phyloP scores from a whole-genome alignment of 2,113 vertebrate genomes.

The Terrapene triunguis region DNA sequence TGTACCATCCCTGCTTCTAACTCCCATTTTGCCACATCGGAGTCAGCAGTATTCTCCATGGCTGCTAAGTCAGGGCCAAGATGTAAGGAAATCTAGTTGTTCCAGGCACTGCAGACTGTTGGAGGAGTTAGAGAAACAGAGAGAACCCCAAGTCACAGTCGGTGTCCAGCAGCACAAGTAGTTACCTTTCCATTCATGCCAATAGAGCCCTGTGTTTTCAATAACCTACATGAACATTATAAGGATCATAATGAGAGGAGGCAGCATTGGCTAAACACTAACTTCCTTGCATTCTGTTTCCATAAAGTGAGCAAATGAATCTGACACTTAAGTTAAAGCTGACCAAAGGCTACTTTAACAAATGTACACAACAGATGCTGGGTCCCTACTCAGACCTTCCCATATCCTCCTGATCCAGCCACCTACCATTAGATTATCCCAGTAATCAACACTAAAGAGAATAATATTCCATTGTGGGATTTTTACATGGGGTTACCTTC shows the following conservation, averaged over 20 bases:
- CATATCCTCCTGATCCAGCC: background rate
- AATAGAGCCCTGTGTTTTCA: background rate
- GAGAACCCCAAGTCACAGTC: background rate
- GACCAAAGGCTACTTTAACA: background rate
- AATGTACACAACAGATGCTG: background rate
- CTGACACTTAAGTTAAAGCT: rapidly evolving
- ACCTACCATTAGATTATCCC: background rate
- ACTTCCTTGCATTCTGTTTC: background rate
- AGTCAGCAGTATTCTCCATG: background rate
- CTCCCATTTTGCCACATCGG: background rate
- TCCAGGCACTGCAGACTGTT: background rate
- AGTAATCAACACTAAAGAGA: background rate
- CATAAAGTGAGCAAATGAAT: background rate
- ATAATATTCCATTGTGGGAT: background rate
- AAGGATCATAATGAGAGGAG: background rate
- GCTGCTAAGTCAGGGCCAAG: background rate
- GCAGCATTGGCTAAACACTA: background rate
- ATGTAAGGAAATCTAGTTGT: background rate
- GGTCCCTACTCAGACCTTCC: background rate
- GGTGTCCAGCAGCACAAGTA: rapidly evolving
- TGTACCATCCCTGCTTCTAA: background rate
- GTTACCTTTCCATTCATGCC: background rate
- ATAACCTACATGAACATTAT: background rate
- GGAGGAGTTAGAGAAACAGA: background rate
- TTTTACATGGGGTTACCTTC: background rate